Base-by-base conservation (phyloP, 2,888 invertebrate genomes). In the Epinotia brunnichana region DNA sequence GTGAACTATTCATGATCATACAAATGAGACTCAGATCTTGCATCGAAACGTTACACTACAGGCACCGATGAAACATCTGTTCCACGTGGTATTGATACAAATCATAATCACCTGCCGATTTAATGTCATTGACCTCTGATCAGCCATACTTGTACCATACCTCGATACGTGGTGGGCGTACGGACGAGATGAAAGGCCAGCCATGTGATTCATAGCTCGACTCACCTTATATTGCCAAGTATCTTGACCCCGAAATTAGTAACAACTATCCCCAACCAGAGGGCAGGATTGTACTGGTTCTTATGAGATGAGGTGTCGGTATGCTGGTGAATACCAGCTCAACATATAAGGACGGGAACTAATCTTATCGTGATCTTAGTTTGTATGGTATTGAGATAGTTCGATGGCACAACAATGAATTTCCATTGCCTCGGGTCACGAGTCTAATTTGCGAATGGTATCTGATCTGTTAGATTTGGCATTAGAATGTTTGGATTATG, bases 341-440 rank as follows among this genome's bases (percentile, higher is more conserved):
- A 82, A 78, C 85, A 75, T 84, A 85, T 84, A 84, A 82, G 87
- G 86, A 81, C 80, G 77, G 76, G 74, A 77, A 73, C 80, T 79
- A 82, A 83, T 83, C 80, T 80, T 71, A 79, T 79, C 75, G 59
- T 53, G 41, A 57, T 66, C 57, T 59, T 35, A 35, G 63, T 70
- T 73, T 73, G 51, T 68, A 68, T 68, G 51, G 39, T 51, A 63
- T 68, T 48, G 62, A 60, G 59, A 71, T 57, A 73, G 63, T 56
- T 68, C 56, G 68, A 63, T 62, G 72, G 72, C 68, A 61, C 66
- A 44, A 71, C 72, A 73, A 73, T 73, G 68, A 57, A 62, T 61
- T 60, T 24, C 72, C 57, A 73, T 62, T 62, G 61, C 68, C 48
- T 24, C 53, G 48, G 60, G 72, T 68, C 68, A 72, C 72, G 72